Evolutionary conservation across 2,888 invertebrate genomes (phyloP).

Genomic region (Euphydryas editha): DNA sequence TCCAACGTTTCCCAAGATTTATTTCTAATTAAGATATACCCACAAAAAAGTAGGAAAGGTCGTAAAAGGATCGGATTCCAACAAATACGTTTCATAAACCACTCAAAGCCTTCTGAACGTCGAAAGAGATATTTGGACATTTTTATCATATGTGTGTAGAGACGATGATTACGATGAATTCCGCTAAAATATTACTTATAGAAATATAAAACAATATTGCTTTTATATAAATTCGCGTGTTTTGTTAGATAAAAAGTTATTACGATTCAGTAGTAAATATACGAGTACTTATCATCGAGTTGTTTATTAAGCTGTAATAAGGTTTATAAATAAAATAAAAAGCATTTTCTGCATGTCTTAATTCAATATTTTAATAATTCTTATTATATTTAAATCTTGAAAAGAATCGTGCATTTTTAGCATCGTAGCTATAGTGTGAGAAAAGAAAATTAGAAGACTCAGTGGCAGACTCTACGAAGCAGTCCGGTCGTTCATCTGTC

Average conservation of each 20-base stretch:
- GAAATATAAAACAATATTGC: not conserved
- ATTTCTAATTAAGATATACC: slow-evolving; percentile 8
- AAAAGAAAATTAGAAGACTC: no score
- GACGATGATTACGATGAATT: slow-evolving; percentile 13
- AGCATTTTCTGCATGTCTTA: no score
- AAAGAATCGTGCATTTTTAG: no score
- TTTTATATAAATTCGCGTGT: not conserved
- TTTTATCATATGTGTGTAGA: slow-evolving; percentile 12
- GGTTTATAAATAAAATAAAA: no score
- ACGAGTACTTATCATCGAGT: no score
- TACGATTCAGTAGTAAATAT: no score
- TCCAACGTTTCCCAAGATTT: not conserved
- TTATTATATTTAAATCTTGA: no score
- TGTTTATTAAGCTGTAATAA: no score
- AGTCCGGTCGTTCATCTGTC: no score
- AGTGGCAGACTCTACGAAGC: no score
- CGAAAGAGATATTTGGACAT: not conserved
- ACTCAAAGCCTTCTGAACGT: not conserved
- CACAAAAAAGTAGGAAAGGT: not conserved
- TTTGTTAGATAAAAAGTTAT: not conserved
- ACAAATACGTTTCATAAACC: slow-evolving; percentile 11
- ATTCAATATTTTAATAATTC: no score
- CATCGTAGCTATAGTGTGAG: no score
- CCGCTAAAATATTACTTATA: slow-evolving; percentile 11
- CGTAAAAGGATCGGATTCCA: slow-evolving; percentile 11